These are phyloP conservation scores for Prietella phreatophila DNA, from an alignment of 2,113 vertebrate species.

Conservation along the genomic window DNA sequence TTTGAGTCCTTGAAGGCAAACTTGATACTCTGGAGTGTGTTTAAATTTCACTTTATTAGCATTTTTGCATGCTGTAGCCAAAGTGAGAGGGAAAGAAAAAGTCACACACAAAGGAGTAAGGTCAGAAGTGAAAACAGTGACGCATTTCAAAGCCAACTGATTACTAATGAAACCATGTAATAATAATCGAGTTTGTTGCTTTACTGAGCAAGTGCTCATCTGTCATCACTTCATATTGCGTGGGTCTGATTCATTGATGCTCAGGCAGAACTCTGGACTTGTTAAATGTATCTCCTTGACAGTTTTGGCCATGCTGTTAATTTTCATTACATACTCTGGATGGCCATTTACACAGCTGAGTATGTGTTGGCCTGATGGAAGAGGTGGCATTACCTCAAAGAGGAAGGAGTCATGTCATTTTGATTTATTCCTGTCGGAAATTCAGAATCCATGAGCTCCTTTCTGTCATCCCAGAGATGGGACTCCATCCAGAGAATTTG, in stretches of 20 bases:
- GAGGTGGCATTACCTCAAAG: conserved; percentile 11
- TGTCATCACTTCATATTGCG: conserved; percentile 18
- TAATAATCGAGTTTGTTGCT: conserved; percentile 4
- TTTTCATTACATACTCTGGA: conserved; percentile 18
- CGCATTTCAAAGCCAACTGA: conserved; percentile 6
- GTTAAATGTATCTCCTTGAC: conserved; percentile 11
- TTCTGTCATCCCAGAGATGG: not conserved
- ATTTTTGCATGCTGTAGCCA: conserved; percentile 25
- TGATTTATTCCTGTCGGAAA: conserved; percentile 1
- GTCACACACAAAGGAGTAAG: not conserved
- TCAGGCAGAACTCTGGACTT: not conserved
- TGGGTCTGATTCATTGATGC: conserved; percentile 2
- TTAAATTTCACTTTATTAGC: conserved; percentile 29
- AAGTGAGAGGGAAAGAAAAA: not conserved
- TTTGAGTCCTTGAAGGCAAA: conserved; percentile 8
- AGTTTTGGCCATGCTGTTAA: conserved; percentile 1
- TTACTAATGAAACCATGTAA: not conserved
- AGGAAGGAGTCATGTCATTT: conserved; percentile 22
- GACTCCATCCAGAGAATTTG: conserved; percentile 15
- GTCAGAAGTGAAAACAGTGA: conserved; percentile 3
- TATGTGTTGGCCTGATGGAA: conserved; percentile 22
- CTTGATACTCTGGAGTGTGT: not conserved
- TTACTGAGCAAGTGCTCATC: not conserved
- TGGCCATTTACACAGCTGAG: conserved; percentile 33
- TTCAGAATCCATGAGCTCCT: not conserved